Evolutionary conservation across 2,797 vertebrate genomes (phyloP), one percentile per base, ranked within the genome.

Genomic region (Eulemur albifrons): DNA sequence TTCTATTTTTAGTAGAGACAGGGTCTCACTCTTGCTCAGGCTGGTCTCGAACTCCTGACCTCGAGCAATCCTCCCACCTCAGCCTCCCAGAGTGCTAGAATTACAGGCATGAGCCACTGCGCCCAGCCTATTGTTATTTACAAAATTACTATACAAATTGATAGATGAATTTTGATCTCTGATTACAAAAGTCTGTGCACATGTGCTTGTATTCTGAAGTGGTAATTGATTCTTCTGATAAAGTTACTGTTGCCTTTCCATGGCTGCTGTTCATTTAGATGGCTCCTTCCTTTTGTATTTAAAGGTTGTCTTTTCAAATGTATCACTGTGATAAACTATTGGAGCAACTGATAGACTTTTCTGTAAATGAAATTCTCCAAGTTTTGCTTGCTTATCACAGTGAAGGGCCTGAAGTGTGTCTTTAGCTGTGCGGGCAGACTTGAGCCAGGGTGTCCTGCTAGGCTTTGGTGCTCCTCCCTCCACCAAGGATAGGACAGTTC

Each of bases 301-400:
- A 63, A 52, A 77, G 23, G 50, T 75, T 94, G 88, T 93, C 45
- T 81, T 94, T 89, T 83, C 90, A 80, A 75, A 82, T 57, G 14
- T 69, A 57, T 27, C 30, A 69, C 48, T 79, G 9, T 70, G 69
- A 83, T 59, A 79, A 76, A 86, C 57, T 38, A 32, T 8, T 79
- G 61, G 45, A 79, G 7, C 65, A 85, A 93, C 27, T 50, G 79
- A 38, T 69, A 13, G 57, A 59, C 27, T 93, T 70, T 48, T 84
- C 67, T 67, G 9, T 80, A 82, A 69, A 63, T 85, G 50, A 93
- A 73, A 69, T 87, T 86, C 59, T 67, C 65, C 70, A 72, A 6
- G 10, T 38, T 93, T 89, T 75, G 32, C 25, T 54, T 4, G 7
- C n/a, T 95, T 12, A 18, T 79, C 50, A 67, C 65, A 77, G 17